These are phyloP conservation scores for Propithecus deckenii DNA, from an alignment of 2,797 vertebrate species.

Conservation along the genomic window DNA sequence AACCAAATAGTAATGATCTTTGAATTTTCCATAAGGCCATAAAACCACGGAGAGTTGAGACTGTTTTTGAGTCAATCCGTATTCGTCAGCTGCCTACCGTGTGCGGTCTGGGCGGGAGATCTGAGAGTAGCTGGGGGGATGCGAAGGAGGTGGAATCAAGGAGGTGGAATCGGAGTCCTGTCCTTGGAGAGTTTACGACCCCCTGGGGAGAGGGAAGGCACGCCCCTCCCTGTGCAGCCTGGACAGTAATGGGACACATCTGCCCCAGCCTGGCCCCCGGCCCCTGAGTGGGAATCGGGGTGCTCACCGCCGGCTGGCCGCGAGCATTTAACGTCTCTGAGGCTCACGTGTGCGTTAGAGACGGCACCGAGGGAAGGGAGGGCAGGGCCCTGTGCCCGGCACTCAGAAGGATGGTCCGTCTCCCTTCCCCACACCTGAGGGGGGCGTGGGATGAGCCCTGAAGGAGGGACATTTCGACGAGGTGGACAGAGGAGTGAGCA, in stretches of 20 bases:
- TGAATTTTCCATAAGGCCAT: background rate
- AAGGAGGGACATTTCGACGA: background rate
- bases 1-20: constrained; percentile 14
- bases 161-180: background rate
- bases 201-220: background rate
- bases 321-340: background rate
- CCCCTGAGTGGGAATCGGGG: no score
- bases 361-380: rapidly evolving
- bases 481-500: background rate
- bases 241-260: no score
- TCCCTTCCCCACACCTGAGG: no score
- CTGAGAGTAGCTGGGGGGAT: background rate
- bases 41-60: background rate
- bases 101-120: background rate
- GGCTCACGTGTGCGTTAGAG: background rate
- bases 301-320: background rate
- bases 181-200: background rate
- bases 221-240: background rate
- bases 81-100: background rate
- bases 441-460: background rate
- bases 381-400: rapidly evolving
- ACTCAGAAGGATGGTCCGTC: background rate
- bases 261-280: rapidly evolving
- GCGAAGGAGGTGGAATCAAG: background rate
- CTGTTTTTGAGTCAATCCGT: background rate